These are phyloP conservation scores for Apodemia zela DNA, from an alignment of 2,888 invertebrate species.

Conservation along the genomic window DNA sequence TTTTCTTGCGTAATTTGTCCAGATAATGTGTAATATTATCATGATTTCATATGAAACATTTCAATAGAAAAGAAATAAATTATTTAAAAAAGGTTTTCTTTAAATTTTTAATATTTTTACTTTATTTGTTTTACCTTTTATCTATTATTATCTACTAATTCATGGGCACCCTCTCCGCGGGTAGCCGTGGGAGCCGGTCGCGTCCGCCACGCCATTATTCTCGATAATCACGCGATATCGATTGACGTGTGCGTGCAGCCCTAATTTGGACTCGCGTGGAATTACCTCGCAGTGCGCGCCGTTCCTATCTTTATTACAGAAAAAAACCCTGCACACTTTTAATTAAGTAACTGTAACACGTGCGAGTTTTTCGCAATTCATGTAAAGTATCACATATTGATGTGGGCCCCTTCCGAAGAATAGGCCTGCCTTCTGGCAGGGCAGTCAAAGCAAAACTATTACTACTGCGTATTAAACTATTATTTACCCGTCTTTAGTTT, in stretches of 20 bases:
- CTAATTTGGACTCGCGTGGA: constrained; percentile 45
- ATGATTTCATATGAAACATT: too few relatives aligned
- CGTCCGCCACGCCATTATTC: constrained; percentile 54
- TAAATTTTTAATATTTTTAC: too few relatives aligned
- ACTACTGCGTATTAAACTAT: too few relatives aligned
- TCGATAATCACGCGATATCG: constrained; percentile 75
- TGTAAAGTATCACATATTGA: neutral
- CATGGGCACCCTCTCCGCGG: constrained; percentile 26
- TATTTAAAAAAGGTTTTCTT: too few relatives aligned
- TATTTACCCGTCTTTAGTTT: too few relatives aligned
- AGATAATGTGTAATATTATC: too few relatives aligned
- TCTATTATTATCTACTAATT: neutral
- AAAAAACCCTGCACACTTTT: constrained; percentile 5
- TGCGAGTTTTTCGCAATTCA: neutral
- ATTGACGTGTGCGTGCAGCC: constrained; percentile 60
- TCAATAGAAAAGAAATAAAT: too few relatives aligned
- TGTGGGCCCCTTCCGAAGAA: too few relatives aligned
- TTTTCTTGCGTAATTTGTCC: too few relatives aligned
- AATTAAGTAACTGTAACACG: constrained; percentile 6
- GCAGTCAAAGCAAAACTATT: too few relatives aligned
- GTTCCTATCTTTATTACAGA: constrained; percentile 9
- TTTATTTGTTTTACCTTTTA: neutral
- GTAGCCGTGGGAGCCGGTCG: constrained; percentile 37
- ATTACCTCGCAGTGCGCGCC: constrained; percentile 26
- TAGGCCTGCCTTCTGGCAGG: too few relatives aligned